Percentiles rank a stretch among this genome's conserved stretches.
Conservation (phyloP, 2,797 vertebrate species). For the Moxostoma hubbsi region DNA sequence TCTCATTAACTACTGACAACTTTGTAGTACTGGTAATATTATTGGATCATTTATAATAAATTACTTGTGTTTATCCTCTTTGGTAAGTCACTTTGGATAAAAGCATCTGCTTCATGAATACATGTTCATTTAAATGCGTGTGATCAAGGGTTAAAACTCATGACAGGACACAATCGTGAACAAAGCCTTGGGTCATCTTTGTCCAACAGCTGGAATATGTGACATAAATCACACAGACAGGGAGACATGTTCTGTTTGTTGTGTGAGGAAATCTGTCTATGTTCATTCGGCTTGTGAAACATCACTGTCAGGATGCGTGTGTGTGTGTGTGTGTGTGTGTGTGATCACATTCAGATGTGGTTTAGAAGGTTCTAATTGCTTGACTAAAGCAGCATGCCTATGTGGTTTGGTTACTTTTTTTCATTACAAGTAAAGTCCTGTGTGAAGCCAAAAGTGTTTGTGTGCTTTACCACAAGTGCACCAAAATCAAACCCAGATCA, state of each 20-base stretch:
- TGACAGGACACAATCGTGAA: conserved; percentile 24
- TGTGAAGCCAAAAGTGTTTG: conserved; percentile 50
- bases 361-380: conserved; percentile 55
- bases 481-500: conserved; percentile 30
- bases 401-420: conserved; percentile 53
- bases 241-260: conserved; percentile 26
- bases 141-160: background rate
- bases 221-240: conserved; percentile 34
- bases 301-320: conserved; percentile 51
- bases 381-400: conserved; percentile 64
- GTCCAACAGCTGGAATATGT: conserved; percentile 29
- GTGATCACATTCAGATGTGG: conserved; percentile 29
- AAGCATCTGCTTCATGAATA: background rate
- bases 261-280: conserved; percentile 37
- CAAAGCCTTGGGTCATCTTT: conserved; percentile 22
- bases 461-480: conserved; percentile 21
- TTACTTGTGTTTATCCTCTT: background rate
- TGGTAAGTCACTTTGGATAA: background rate
- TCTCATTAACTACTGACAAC: too few species aligned
- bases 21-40: background rate
- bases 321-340: conserved; percentile 1
- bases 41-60: background rate
- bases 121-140: background rate
- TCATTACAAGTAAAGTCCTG: conserved; percentile 37
- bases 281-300: conserved; percentile 24